Evolutionary conservation across 2,888 invertebrate species (phyloP).

Genomic region (Drosophila niveifrons): DNA sequence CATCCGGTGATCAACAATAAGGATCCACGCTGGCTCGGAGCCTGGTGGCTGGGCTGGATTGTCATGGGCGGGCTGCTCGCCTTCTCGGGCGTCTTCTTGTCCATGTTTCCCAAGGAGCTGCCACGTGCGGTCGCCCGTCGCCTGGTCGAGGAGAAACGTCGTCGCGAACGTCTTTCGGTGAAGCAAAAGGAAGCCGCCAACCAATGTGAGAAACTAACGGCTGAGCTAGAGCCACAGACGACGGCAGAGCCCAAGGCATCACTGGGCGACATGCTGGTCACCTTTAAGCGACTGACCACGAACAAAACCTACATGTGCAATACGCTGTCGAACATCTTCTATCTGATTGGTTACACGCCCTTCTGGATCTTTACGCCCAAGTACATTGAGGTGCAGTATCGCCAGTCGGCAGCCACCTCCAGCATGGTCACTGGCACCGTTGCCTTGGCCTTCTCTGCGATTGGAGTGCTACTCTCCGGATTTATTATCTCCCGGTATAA

Average conservation of each 20-base stretch:
- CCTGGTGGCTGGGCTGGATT: constrained; percentile 93
- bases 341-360: constrained; percentile 90
- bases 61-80: constrained; percentile 88
- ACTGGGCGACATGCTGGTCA: constrained; percentile 88
- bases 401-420: constrained; percentile 91
- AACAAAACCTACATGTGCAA: constrained; percentile 91
- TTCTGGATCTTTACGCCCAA: constrained; percentile 94
- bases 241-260: constrained; percentile 81
- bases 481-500: constrained; percentile 89
- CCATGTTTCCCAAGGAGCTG: constrained; percentile 89
- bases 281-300: constrained; percentile 88
- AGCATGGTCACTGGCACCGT: constrained; percentile 88
- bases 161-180: constrained; percentile 63
- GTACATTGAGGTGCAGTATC: constrained; percentile 93
- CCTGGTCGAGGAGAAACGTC: constrained; percentile 83
- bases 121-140: constrained; percentile 88
- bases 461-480: constrained; percentile 89
- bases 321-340: constrained; percentile 90
- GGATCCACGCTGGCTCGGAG: constrained; percentile 92
- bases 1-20: constrained; percentile 88
- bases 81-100: constrained; percentile 87
- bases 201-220: constrained; percentile 63
- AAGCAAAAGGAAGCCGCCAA: constrained; percentile 53
- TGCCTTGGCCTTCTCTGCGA: constrained; percentile 89
- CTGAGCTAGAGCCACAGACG: constrained; percentile 58